Conservation (phyloP, 2,797 vertebrate genomes). For the Cryptoblepharus egeriae region DNA sequence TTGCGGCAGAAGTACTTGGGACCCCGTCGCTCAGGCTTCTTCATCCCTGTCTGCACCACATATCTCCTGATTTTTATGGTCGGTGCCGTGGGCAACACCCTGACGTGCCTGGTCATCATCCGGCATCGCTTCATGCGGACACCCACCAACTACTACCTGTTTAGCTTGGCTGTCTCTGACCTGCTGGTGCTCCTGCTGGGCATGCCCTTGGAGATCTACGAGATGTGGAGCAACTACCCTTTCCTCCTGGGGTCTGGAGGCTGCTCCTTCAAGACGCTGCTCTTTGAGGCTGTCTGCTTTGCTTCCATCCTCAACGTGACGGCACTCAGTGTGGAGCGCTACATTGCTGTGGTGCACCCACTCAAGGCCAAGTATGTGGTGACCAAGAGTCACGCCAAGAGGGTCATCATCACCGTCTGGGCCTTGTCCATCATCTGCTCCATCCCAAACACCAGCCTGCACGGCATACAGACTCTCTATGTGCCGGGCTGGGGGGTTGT, state of each 20-base stretch:
- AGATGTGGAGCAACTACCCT: conserved; percentile 94
- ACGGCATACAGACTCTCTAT: conserved; percentile 80
- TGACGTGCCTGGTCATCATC: conserved; percentile 90
- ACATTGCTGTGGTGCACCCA: conserved; percentile 92
- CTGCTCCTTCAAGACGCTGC: conserved; percentile 91
- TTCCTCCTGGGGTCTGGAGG: conserved; percentile 86
- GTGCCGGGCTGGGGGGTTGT: conserved; percentile 72
- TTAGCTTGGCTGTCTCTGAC: conserved; percentile 93
- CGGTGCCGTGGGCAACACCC: conserved; percentile 85
- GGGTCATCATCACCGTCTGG: conserved; percentile 88
- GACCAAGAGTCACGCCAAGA: conserved; percentile 86
- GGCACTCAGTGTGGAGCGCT: conserved; percentile 91
- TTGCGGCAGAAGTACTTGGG: conserved; percentile 87
- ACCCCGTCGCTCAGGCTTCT: conserved; percentile 81
- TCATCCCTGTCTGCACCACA: conserved; percentile 84
- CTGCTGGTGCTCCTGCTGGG: conserved; percentile 91
- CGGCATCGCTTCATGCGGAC: conserved; percentile 91
- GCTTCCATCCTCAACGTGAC: conserved; percentile 95
- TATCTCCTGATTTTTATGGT: conserved; percentile 90
- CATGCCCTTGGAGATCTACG: conserved; percentile 93
- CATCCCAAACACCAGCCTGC: conserved; percentile 92
- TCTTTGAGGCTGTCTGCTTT: conserved; percentile 93
- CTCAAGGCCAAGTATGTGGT: conserved; percentile 89
- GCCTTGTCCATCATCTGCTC: conserved; percentile 85
- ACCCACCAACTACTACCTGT: conserved; percentile 94